Base-by-base conservation (phyloP, 2,797 vertebrate species). In the Poecilia wingei region DNA sequence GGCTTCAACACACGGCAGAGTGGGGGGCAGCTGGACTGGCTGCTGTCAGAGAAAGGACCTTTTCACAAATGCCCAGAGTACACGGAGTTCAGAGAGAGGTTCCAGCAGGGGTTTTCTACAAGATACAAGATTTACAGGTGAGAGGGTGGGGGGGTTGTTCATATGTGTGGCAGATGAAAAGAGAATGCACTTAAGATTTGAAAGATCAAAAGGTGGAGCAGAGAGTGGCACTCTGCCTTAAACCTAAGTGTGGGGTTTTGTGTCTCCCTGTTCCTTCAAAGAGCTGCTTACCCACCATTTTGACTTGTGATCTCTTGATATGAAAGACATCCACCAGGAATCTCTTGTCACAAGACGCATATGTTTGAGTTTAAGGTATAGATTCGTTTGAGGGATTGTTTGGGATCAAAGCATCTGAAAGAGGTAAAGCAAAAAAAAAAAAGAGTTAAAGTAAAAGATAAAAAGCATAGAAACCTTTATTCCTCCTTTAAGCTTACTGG, bases 81-180 rank as follows among this genome's bases (percentile, higher is more conserved):
- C 79, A 95, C 96, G 0, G 98, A 99, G 91, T 99, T 99, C 93
- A 95, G 96, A 93, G 98, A 99, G 88, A 95, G 98, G 78, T 97
- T 97, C 94, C 97, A 97, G 82, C 98, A 98, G 89, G 97, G 97
- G 79, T 99, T 98, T 95, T 97, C 97, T 93, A 99, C 98, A 91
- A 97, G 98, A 93, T 99, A 99, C 95, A 97, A 98, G 95, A 99
- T 99, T 92, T 99, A 99, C 96, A 98, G 98, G 98, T 99, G 88
- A 96, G 96, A 71, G 16, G 36, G 41, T 41, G 41, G 41, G 41
- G 41, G 41, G 22, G 6, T 8, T 78, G 33, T 28, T 31, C 51
- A 41, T 39, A 18, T 57, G 5, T 70, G 76, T 77, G 31, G 12
- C 66, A 71, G 25, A n/a, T 16, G 49, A 74, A 68, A 74, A 61